These are phyloP conservation scores for Phrynocephalus guinanensis DNA, from an alignment of 2,797 vertebrate species.

Conservation along the genomic window DNA sequence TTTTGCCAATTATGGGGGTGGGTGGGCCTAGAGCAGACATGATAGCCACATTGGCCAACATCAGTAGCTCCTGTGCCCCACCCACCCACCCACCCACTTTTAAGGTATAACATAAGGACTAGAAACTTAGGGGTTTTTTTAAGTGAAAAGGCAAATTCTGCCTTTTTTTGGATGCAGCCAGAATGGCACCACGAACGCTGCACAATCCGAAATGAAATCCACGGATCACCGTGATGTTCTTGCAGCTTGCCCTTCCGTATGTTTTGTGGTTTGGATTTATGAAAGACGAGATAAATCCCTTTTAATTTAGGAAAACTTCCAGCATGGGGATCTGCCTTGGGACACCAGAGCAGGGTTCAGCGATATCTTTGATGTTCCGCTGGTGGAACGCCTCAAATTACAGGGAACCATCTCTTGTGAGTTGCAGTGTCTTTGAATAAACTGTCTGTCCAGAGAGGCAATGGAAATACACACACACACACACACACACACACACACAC, in stretches of 20 bases:
- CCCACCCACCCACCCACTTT: not conserved
- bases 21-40: not conserved
- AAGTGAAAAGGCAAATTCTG: not conserved
- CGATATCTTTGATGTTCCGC: conserved; percentile 72
- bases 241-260: conserved; percentile 36
- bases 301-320: conserved; percentile 71
- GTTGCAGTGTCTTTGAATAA: conserved; percentile 68
- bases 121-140: not conserved
- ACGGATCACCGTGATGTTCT: conserved; percentile 31
- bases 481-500: no score
- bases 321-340: conserved; percentile 69
- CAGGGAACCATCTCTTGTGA: conserved; percentile 73
- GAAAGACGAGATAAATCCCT: conserved; percentile 67
- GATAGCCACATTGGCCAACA: no score
- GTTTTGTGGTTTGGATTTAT: conserved; percentile 55
- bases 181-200: not conserved
- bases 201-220: fast-evolving
- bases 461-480: conserved; percentile 21
- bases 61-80: not conserved
- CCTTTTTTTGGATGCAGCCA: no score
- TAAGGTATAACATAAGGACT: not conserved
- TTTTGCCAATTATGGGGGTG: not conserved
- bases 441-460: conserved; percentile 64
- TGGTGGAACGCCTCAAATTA: conserved; percentile 72
- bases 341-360: conserved; percentile 59